Conservation (phyloP, 1,140 invertebrate genomes). For the Gonioctena quinquepunctata region DNA sequence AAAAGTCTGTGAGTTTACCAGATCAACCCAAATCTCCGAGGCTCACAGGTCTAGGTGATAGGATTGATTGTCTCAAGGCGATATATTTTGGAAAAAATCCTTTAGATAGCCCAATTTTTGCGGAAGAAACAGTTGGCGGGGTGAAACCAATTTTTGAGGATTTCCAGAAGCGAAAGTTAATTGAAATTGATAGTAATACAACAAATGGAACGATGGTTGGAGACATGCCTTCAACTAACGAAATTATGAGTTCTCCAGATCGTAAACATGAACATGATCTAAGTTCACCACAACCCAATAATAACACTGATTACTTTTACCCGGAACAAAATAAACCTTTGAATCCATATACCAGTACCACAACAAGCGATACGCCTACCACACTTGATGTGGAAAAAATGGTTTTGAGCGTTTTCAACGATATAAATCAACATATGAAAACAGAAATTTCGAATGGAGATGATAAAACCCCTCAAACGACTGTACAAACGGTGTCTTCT, state of each 20-base stretch:
- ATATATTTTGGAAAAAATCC: constrained; percentile 76
- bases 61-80: constrained; percentile 73
- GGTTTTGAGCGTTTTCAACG: background rate
- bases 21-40: constrained; percentile 45
- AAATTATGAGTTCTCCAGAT: too few relatives aligned
- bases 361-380: background rate
- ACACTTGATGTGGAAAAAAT: background rate
- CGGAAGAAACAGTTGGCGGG: constrained; percentile 57
- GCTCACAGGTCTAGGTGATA: constrained; percentile 65
- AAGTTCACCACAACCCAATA: too few relatives aligned
- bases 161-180: background rate
- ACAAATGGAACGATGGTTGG: too few relatives aligned
- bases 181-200: too few relatives aligned
- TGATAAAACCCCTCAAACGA: background rate
- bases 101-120: constrained; percentile 74
- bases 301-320: too few relatives aligned
- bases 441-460: background rate
- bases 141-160: constrained; percentile 39
- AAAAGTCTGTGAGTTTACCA: constrained; percentile 4
- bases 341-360: too few relatives aligned
- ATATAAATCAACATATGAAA: background rate
- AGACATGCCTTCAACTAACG: too few relatives aligned
- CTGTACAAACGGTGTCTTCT: background rate
- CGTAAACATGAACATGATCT: too few relatives aligned
- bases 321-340: too few relatives aligned